Evolutionary conservation across 2,113 vertebrate species (phyloP).

Genomic region (Potamarius usumacintae): DNA sequence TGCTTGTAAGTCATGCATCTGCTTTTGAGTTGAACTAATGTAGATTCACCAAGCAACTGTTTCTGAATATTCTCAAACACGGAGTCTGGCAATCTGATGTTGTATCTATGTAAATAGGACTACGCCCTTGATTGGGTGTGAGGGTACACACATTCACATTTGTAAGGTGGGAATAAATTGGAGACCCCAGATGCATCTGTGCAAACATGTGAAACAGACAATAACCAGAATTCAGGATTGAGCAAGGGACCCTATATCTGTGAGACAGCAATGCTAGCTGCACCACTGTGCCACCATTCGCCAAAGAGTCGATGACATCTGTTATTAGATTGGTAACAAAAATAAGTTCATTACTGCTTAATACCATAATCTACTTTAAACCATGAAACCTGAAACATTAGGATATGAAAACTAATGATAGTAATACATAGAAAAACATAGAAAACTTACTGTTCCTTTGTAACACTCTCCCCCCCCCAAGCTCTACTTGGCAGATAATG

Average conservation of each 20-base stretch:
- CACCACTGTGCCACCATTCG: background rate
- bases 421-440: background rate
- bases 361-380: background rate
- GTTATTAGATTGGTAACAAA: background rate
- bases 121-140: background rate
- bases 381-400: background rate
- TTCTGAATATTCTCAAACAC: background rate
- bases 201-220: background rate
- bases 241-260: background rate
- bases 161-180: background rate
- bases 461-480: constrained; percentile 42
- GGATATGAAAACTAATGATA: background rate
- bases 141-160: too few relatives aligned
- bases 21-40: background rate
- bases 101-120: background rate
- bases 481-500: constrained; percentile 51
- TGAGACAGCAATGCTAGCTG: background rate
- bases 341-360: background rate
- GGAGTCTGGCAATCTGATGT: background rate
- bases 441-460: background rate
- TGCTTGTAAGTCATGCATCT: background rate
- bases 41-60: background rate
- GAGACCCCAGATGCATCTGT: background rate
- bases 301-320: background rate
- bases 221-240: background rate